A percentile compares a stretch with the other conserved stretches of the same genome.
These are phyloP conservation scores for Brienomyrus longianalis DNA, from an alignment of 2,113 vertebrate genomes.

Conservation along the genomic window DNA sequence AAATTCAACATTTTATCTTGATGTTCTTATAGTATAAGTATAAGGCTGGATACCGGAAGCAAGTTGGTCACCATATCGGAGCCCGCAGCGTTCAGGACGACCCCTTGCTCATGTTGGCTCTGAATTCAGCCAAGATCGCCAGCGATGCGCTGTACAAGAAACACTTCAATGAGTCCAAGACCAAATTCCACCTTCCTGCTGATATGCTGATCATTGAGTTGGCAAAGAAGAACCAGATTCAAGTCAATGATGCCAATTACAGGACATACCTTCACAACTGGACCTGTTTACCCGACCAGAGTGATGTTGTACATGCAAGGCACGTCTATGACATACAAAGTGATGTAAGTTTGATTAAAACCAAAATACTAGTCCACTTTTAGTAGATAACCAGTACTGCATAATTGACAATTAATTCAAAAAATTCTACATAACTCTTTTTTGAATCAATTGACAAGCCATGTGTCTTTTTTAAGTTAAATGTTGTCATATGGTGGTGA, in stretches of 20 bases:
- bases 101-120: neutral
- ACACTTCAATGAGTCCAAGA: neutral
- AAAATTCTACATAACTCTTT: slow-evolving; percentile 60
- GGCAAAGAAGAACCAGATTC: slow-evolving; percentile 73
- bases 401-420: neutral
- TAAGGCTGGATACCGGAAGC: slow-evolving; percentile 82
- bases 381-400: neutral
- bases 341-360: neutral
- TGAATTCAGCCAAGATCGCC: neutral
- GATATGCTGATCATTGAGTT: neutral
- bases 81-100: neutral
- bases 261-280: slow-evolving; percentile 29
- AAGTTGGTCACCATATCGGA: slow-evolving; percentile 40
- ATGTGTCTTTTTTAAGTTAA: too few relatives aligned
- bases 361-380: neutral
- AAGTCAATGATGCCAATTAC: slow-evolving; percentile 76
- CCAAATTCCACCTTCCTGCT: neutral
- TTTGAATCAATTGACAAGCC: too few relatives aligned
- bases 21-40: slow-evolving; percentile 62
- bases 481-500: slow-evolving; percentile 24
- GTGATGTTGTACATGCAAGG: neutral
- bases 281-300: slow-evolving; percentile 29
- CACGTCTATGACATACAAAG: neutral
- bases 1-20: neutral
- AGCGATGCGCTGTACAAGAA: neutral